Base-by-base conservation (phyloP, 2,888 invertebrate species). In the Thera obeliscata region DNA sequence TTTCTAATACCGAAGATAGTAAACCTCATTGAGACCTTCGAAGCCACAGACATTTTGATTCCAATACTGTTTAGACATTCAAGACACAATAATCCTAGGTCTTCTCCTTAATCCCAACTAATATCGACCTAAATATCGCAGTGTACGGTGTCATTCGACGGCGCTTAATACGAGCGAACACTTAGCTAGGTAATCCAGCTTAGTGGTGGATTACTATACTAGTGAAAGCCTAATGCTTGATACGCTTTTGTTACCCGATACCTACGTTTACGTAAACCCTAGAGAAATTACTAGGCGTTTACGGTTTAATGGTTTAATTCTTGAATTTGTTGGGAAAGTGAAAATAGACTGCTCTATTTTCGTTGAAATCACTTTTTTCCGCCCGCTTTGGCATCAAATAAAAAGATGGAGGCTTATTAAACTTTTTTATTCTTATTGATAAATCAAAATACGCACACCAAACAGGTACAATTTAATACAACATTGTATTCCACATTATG, bases 171-270 rank as follows among this genome's bases (percentile, higher is more conserved):
- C 81, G 78, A 81, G 79, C 80, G 84, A 84, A 84, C 85, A 86
- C 86, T 86, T 82, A 84, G 86, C 87, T 86, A 83, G 80, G 86
- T 91, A 91, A 91, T 89, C 90, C 90, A 83, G 89, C 88, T 90
- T 89, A 87, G 84, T 80, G 83, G 83, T 80, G 89, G 90, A 89
- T 91, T 91, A 90, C 85, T 81, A 76, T 90, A 90, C 85, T 81
- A 76, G 80, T 84, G 85, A 85, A 87, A 85, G 87, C 87, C 84
- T 89, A 87, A 89, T 86, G 86, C 85, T 79, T 78, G 82, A 80
- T 79, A 79, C 78, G 78, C 78, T 78, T 78, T 81, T 85, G 87
- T 86, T 86, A 87, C 83, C 84, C 87, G 86, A 89, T 89, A 86
- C 86, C 81, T 56, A 56, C 49, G 33, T 38, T 41, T 64, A 56